Conservation (phyloP, 1,140 invertebrate species). For the Nasonia longicornis region DNA sequence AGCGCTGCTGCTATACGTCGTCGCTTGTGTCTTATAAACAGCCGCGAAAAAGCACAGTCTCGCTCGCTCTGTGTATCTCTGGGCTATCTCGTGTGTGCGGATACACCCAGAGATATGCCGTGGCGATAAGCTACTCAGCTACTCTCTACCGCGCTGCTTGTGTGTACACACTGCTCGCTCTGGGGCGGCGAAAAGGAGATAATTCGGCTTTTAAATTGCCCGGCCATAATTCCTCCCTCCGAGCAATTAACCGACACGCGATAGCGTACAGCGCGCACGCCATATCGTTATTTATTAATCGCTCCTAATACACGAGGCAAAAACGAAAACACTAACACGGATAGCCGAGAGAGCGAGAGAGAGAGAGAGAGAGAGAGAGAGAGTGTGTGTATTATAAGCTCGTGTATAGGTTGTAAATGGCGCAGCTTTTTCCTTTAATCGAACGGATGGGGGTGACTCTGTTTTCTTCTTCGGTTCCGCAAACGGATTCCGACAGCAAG, state of each 20-base stretch:
- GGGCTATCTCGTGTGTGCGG: not conserved
- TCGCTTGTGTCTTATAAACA: not conserved
- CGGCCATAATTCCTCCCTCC: not conserved
- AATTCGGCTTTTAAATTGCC: not conserved
- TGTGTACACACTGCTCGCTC: not conserved
- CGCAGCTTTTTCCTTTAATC: not conserved
- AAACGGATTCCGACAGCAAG: constrained; percentile 35
- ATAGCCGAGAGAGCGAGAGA: no score
- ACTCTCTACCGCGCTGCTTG: not conserved
- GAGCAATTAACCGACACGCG: not conserved
- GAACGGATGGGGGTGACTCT: constrained; percentile 8
- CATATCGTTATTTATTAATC: not conserved
- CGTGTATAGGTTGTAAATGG: not conserved
- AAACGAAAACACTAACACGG: not conserved
- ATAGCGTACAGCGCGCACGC: not conserved
- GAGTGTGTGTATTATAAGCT: not conserved
- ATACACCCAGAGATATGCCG: not conserved
- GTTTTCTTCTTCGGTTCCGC: constrained; percentile 36
- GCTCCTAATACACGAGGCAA: no score
- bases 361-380: not conserved
- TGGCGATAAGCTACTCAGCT: not conserved
- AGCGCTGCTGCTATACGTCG: not conserved
- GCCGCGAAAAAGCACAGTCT: not conserved
- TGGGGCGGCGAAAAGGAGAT: not conserved
- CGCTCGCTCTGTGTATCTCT: not conserved